Conservation (phyloP, 1,140 invertebrate species). For the Drosophila pruinosa region DNA sequence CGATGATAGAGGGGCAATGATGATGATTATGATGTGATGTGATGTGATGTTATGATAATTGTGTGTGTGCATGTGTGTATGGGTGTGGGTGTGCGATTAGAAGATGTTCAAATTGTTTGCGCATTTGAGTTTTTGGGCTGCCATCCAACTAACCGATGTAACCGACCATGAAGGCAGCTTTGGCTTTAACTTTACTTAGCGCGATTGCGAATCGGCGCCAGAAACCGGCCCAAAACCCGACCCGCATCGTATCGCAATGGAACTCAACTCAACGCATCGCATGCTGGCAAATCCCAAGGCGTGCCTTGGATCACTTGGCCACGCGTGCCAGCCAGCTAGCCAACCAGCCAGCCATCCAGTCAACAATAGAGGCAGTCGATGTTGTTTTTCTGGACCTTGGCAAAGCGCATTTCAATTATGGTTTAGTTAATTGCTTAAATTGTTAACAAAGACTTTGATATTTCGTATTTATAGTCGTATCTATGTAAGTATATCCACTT, state of each 20-base stretch:
- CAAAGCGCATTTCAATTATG: constrained; percentile 70
- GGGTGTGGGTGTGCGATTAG: constrained; percentile 35
- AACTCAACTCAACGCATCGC: constrained; percentile 24
- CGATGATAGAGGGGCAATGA: constrained; percentile 42
- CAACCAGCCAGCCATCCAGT: constrained; percentile 10
- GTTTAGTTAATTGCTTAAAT: constrained; percentile 71
- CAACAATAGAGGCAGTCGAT: too few species aligned
- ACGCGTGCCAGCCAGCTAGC: constrained; percentile 40
- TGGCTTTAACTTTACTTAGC: constrained; percentile 57
- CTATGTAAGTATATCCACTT: constrained; percentile 14
- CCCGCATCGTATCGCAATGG: constrained; percentile 12
- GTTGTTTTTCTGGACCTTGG: constrained; percentile 46
- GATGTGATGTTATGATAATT: constrained; percentile 31
- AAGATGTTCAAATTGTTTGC: constrained; percentile 34
- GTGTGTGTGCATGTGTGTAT: background rate
- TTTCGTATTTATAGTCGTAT: constrained; percentile 3
- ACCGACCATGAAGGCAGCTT: constrained; percentile 72
- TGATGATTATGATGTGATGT: constrained; percentile 42
- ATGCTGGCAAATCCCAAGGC: constrained; percentile 44
- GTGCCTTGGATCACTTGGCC: constrained; percentile 37
- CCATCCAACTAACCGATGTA: constrained; percentile 34
- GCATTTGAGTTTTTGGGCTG: constrained; percentile 14
- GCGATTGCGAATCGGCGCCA: constrained; percentile 56
- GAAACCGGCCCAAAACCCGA: constrained; percentile 6
- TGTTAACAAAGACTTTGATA: constrained; percentile 71